phyloP scores from a whole-genome alignment of 1,140 invertebrate species.

The Danaus melanippus region DNA sequence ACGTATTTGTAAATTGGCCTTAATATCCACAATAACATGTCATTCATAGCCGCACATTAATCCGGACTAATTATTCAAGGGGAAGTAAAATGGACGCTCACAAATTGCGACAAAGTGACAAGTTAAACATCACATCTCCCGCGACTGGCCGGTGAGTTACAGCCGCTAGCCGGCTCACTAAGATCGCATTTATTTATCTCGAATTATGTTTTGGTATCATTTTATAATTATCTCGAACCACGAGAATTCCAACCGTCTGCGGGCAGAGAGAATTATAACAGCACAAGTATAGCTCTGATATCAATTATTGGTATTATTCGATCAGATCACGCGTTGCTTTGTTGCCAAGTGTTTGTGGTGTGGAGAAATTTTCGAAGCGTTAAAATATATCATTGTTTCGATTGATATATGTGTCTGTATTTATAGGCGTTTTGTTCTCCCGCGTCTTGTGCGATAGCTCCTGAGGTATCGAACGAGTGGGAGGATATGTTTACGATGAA shows the following conservation, averaged over 20 bases:
- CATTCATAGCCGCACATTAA: constrained; percentile 58
- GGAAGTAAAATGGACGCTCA: constrained; percentile 59
- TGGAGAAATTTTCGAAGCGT: constrained; percentile 22
- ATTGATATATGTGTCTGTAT: constrained; percentile 25
- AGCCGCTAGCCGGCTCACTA: constrained; percentile 17
- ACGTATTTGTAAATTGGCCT: constrained; percentile 26
- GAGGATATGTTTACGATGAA: constrained; percentile 20
- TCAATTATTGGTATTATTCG: too few relatives aligned
- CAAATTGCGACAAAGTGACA: constrained; percentile 64
- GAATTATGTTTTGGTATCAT: constrained; percentile 5
- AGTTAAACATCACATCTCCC: constrained; percentile 56
- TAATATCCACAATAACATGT: constrained; percentile 40
- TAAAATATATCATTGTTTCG: constrained; percentile 28
- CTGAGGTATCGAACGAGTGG: constrained; percentile 27
- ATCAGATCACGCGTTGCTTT: not conserved
- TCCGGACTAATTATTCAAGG: constrained; percentile 64
- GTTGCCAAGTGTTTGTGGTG: constrained; percentile 28
- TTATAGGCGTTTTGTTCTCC: constrained; percentile 30
- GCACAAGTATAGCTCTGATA: too few relatives aligned
- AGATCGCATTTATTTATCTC: constrained; percentile 60
- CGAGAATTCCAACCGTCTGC: too few relatives aligned
- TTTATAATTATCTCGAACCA: too few relatives aligned
- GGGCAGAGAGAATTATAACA: too few relatives aligned
- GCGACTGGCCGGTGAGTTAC: constrained; percentile 62
- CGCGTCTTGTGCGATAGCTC: constrained; percentile 27